Evolutionary conservation across 23 tunicate genomes (phyloP), one percentile per base, ranked within the genome.

Genomic region (Trididemnum nubilum): DNA sequence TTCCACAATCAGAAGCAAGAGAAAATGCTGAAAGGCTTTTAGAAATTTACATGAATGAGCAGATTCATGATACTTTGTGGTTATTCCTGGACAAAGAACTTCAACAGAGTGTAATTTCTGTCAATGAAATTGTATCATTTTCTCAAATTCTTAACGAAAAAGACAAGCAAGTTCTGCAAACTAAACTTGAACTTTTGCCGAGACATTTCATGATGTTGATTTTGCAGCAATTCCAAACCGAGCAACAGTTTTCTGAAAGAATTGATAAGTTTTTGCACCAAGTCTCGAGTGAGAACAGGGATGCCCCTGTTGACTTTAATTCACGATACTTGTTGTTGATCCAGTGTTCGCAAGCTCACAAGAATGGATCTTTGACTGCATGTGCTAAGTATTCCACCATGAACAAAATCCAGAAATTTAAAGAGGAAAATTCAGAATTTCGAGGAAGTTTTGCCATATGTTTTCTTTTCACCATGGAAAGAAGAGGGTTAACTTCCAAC

Each of bases 171-270:
- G 36, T 44, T 36, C 49, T 90, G 7, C 82, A 85, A 49, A 67
- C 32, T 21, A 7, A 9, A 23, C 49, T 90, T 30, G 75, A 69
- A 5, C 33, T 81, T 26, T 25, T 64, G 1, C 60, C 60, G 21
- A 66, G 74, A 33, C 31, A 57, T 1, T 71, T 90, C 40, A 90
- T 80, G 85, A 64, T 90, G 26, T 39, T 90, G 35, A 86, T 85
- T 22, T 73, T 90, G 33, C 91, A 90, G 67, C 96, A 90, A 39
- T 86, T 90, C 69, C 78, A 81, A 77, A 85, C 90, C 0, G 87
- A 85, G 33, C 78, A 81, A 25, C 89, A 90, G 33, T 88, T 74
- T 71, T 33, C 82, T 27, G 57, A 25, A 31, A 69, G 71, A 36
- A 31, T 88, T 34, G 87, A 88, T 39, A 36, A 64, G 33, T 88